Conservation (phyloP, 53 echinoderm and acorn worm genomes). For the Patiria pectinifera region DNA sequence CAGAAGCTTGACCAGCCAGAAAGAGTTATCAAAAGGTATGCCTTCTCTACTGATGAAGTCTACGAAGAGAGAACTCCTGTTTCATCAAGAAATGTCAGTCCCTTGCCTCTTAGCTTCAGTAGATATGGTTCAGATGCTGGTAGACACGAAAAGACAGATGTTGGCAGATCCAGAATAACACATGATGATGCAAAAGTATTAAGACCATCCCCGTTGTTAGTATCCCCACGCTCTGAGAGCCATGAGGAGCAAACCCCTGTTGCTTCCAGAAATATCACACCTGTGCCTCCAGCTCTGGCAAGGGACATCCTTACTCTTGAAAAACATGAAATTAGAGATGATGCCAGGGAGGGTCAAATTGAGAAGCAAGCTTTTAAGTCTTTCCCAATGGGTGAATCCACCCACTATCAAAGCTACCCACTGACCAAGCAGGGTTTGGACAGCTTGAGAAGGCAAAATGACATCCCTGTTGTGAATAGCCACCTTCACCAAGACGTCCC, state of each 20-base stretch:
- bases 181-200: not conserved
- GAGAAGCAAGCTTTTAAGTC: not conserved
- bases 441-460: not conserved
- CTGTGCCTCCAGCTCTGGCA: not conserved
- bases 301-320: not conserved
- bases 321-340: not conserved
- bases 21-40: slow-evolving; percentile 62
- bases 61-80: slow-evolving; percentile 52
- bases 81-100: slow-evolving; percentile 48
- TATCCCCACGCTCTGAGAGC: not conserved
- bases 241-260: slow-evolving; percentile 15
- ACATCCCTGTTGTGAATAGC: not conserved
- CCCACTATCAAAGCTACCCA: slow-evolving; percentile 21
- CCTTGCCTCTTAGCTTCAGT: slow-evolving; percentile 38
- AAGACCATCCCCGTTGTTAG: not conserved
- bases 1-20: not conserved
- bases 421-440: not conserved
- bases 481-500: not conserved
- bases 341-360: not conserved
- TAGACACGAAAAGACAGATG: not conserved
- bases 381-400: not conserved
- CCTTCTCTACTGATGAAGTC: slow-evolving; percentile 60
- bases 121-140: not conserved
- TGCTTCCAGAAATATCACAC: slow-evolving; percentile 1
- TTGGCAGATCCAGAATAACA: not conserved